Percentiles rank a stretch among this genome's conserved stretches.
phyloP scores from a whole-genome alignment of 2,888 invertebrate genomes.

The Nesidiocoris tenuis region DNA sequence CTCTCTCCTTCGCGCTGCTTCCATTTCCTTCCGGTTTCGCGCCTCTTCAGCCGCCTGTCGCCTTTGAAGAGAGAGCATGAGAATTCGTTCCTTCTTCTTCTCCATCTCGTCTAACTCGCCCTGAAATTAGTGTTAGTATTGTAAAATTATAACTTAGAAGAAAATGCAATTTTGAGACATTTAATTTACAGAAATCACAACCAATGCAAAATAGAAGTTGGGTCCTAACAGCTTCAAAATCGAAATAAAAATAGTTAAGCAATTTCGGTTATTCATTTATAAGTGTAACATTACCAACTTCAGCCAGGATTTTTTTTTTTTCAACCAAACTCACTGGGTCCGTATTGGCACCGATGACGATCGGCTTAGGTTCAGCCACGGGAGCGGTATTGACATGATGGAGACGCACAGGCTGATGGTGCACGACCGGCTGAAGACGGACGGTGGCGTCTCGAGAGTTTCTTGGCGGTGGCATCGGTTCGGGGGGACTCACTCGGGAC shows the following conservation, averaged over 20 bases:
- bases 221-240: no score
- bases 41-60: slow-evolving; percentile 88
- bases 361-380: slow-evolving; percentile 32
- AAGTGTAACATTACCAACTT: no score
- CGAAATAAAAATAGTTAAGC: no score
- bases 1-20: slow-evolving; percentile 72
- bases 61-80: slow-evolving; percentile 84
- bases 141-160: neutral
- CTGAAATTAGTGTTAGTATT: slow-evolving; percentile 4
- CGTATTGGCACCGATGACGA: slow-evolving; percentile 44
- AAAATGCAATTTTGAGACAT: no score
- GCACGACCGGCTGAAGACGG: slow-evolving; percentile 32
- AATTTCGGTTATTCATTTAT: no score
- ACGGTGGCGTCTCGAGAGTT: slow-evolving; percentile 10
- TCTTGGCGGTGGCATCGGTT: slow-evolving; percentile 35
- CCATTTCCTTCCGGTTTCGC: slow-evolving; percentile 79
- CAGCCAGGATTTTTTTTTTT: no score
- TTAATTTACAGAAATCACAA: no score
- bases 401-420: slow-evolving; percentile 10
- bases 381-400: slow-evolving; percentile 5
- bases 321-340: slow-evolving; percentile 48
- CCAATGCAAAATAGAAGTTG: no score
- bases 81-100: slow-evolving; percentile 85
- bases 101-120: slow-evolving; percentile 83
- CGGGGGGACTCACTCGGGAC: slow-evolving; percentile 22